Evolutionary conservation across 2,888 invertebrate genomes (phyloP).

Genomic region (Seira sanloemensis): DNA sequence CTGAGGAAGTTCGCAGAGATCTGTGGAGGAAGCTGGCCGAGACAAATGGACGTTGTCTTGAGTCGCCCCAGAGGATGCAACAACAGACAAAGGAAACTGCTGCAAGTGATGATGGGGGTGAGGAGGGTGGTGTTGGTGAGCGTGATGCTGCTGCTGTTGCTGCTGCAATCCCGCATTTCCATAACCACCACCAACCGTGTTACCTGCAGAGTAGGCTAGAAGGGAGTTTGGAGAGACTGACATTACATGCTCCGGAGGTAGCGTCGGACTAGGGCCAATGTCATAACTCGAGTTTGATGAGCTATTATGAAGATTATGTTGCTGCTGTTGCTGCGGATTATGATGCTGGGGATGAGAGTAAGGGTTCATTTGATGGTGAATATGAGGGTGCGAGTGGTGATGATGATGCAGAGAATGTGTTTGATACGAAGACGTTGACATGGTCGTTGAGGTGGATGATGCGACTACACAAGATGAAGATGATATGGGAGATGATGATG

Average conservation of each 20-base stretch:
- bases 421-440: constrained; percentile 69
- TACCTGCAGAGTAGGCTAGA: constrained; percentile 54
- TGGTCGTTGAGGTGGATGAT: constrained; percentile 70
- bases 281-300: constrained; percentile 73
- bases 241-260: constrained; percentile 68
- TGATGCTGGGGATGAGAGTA: constrained; percentile 70
- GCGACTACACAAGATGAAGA: constrained; percentile 28
- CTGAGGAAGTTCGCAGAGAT: constrained; percentile 66
- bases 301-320: constrained; percentile 50
- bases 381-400: constrained; percentile 74
- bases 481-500: constrained; percentile 30
- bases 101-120: constrained; percentile 75
- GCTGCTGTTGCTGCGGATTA: constrained; percentile 46
- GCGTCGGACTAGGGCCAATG: constrained; percentile 67
- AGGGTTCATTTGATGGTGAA: constrained; percentile 73
- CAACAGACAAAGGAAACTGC: constrained; percentile 75
- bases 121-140: constrained; percentile 73
- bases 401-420: constrained; percentile 74
- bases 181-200: constrained; percentile 37
- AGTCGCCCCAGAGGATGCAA: constrained; percentile 47
- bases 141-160: constrained; percentile 73
- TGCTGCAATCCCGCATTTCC: constrained; percentile 25
- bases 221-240: constrained; percentile 68
- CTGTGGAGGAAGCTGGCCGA: constrained; percentile 41
- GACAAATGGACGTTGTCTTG: constrained; percentile 56